Percentiles rank a stretch among this genome's conserved stretches.
Evolutionary conservation across 2,113 vertebrate genomes (phyloP).

Genomic region (Cyanistes caeruleus): DNA sequence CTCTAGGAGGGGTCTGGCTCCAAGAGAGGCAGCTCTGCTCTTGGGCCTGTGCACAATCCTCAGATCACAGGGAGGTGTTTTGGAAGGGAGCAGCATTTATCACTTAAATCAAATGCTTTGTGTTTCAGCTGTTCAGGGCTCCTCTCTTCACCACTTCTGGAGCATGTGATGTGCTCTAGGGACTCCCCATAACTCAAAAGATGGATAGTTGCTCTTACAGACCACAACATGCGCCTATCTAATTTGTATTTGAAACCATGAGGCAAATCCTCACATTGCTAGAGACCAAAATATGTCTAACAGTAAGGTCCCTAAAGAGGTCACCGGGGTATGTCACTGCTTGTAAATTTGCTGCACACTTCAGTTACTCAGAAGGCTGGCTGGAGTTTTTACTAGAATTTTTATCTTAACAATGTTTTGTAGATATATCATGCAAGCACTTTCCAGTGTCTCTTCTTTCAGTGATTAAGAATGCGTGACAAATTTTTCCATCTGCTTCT

Average conservation of each 20-base stretch:
- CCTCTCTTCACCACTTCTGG: background rate
- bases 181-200: background rate
- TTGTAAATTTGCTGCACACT: fast-evolving
- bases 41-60: background rate
- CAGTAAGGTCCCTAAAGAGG: background rate
- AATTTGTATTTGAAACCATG: background rate
- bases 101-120: background rate
- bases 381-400: background rate
- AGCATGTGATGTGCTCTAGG: background rate
- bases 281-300: background rate
- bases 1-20: background rate
- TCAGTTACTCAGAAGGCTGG: background rate
- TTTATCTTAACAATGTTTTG: background rate
- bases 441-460: background rate
- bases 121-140: background rate
- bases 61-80: background rate
- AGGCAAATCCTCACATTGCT: background rate
- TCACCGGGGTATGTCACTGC: fast-evolving
- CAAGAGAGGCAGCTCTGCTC: background rate
- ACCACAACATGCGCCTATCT: background rate
- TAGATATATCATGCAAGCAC: background rate
- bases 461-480: background rate
- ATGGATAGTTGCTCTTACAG: background rate
- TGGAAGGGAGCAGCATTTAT: background rate
- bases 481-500: background rate